A percentile compares a stretch with the other conserved stretches of the same genome.
These are phyloP conservation scores for Enteromius afrohamiltoni DNA, from an alignment of 2,797 vertebrate genomes.

Conservation along the genomic window DNA sequence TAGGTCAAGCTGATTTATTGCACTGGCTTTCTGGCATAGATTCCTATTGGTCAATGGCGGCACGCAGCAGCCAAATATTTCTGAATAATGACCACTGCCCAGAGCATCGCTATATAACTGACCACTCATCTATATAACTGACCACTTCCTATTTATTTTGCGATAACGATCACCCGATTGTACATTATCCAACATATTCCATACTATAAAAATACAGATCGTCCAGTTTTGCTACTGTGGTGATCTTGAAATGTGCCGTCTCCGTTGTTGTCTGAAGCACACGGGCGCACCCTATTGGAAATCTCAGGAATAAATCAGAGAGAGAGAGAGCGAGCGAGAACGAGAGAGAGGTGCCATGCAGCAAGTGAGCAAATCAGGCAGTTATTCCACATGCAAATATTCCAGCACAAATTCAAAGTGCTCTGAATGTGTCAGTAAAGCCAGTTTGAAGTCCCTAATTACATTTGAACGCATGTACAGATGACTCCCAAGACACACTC, in stretches of 20 bases:
- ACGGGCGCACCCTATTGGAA: conserved; percentile 76
- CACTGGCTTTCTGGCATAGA: background rate
- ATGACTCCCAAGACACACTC: conserved; percentile 61
- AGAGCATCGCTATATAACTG: background rate
- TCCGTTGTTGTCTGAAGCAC: conserved; percentile 63
- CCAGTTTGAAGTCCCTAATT: conserved; percentile 72
- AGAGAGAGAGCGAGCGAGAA: background rate
- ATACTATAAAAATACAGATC: background rate
- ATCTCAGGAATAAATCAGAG: conserved; percentile 2
- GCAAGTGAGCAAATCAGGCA: conserved; percentile 19
- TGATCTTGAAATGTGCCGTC: conserved; percentile 11
- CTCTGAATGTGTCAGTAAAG: conserved; percentile 69
- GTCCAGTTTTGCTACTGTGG: background rate
- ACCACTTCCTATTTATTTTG: conserved; percentile 24
- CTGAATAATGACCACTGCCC: conserved; percentile 9
- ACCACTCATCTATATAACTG: background rate
- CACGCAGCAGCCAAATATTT: conserved; percentile 10
- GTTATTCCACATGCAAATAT: conserved; percentile 66
- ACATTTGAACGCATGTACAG: conserved; percentile 67
- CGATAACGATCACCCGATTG: background rate
- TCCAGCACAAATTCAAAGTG: conserved; percentile 65
- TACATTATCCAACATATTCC: background rate
- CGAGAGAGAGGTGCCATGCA: background rate
- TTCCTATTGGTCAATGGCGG: background rate
- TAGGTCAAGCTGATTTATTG: conserved; percentile 20